Percentiles rank a stretch among this genome's conserved stretches.
phyloP scores from a whole-genome alignment of 2,888 invertebrate genomes.

The Napeogenes inachia region DNA sequence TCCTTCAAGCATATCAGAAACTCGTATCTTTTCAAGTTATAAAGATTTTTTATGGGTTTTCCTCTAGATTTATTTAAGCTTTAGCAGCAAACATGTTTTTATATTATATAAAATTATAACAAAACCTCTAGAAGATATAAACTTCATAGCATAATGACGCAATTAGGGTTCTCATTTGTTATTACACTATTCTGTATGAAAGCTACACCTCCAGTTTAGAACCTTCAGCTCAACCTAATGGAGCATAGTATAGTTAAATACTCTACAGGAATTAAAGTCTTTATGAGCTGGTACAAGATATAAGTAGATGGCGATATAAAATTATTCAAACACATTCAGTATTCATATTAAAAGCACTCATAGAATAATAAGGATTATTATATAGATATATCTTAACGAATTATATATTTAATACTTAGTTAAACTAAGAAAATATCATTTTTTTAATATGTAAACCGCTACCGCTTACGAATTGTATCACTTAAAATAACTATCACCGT shows the following conservation, averaged over 20 bases:
- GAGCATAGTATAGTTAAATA: conserved; percentile 21
- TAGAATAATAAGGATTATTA: no score
- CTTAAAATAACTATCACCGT: conserved; percentile 18
- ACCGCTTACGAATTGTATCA: background rate
- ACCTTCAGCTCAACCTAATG: conserved; percentile 10
- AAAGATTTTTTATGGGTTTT: background rate
- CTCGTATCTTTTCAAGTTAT: background rate
- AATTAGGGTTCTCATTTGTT: conserved; percentile 1
- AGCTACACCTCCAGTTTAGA: background rate
- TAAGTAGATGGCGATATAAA: background rate
- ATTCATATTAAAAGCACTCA: no score
- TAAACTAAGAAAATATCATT: no score
- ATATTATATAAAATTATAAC: background rate
- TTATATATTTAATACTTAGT: no score
- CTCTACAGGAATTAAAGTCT: conserved; percentile 20
- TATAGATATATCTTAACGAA: no score
- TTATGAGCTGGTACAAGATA: conserved; percentile 14
- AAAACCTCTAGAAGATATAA: background rate
- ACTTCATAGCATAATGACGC: background rate
- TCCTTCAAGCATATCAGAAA: conserved; percentile 1
- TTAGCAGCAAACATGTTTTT: background rate
- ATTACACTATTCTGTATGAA: conserved; percentile 2
- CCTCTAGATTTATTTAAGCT: background rate
- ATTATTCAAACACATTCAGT: background rate
- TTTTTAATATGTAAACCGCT: background rate